Percentiles rank a stretch among this genome's conserved stretches.
Conservation (phyloP, 2,113 vertebrate species). For the Leuciscus idus region DNA sequence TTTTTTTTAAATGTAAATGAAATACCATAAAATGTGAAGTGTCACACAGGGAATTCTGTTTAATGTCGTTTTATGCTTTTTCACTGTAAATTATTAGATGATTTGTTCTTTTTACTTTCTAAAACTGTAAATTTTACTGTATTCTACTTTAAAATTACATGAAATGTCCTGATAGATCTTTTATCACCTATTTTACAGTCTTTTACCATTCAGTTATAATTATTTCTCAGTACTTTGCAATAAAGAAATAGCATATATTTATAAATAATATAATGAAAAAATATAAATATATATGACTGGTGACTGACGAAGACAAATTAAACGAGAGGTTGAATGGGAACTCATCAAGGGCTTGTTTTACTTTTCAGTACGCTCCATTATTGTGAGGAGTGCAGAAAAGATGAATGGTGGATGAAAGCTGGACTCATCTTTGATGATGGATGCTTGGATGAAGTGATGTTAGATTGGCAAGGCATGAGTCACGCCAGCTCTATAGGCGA, state of each 20-base stretch:
- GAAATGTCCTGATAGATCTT: no score
- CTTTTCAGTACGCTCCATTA: conserved; percentile 2
- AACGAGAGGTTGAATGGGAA: background rate
- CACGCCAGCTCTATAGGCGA: background rate
- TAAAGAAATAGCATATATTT: background rate
- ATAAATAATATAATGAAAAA: background rate
- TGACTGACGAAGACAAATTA: background rate
- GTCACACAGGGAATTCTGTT: no score
- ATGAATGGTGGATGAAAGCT: background rate
- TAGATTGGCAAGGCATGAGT: conserved; percentile 36
- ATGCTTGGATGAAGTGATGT: conserved; percentile 39
- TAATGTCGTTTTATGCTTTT: no score
- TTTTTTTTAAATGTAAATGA: no score
- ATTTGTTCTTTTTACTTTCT: no score
- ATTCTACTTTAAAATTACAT: no score
- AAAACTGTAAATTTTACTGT: no score
- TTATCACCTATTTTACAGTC: no score
- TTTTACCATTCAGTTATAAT: no score
- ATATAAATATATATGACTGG: background rate
- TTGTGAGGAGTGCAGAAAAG: conserved; percentile 15
- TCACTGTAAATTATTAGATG: no score
- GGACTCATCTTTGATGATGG: conserved; percentile 15
- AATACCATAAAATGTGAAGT: no score
- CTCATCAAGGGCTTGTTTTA: conserved; percentile 6
- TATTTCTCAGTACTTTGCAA: no score